phyloP scores from a whole-genome alignment of 2,797 vertebrate genomes.

The Brotogeris chrysoptera region DNA sequence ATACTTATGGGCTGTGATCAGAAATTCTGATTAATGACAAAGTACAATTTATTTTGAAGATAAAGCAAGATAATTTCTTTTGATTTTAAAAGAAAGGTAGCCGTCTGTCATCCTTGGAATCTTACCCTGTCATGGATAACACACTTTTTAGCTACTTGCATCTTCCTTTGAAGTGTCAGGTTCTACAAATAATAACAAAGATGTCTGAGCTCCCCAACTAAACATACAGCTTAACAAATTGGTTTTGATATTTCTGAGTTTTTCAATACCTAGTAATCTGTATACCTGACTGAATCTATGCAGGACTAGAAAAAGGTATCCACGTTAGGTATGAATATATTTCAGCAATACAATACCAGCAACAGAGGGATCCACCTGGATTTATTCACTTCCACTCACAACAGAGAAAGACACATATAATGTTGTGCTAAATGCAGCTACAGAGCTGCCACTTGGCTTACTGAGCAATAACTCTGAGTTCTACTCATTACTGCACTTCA shows the following conservation, averaged over 20 bases:
- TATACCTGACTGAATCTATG: background rate
- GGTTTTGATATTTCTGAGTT: background rate
- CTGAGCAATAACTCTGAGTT: background rate
- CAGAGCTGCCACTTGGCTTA: background rate
- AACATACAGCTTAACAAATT: background rate
- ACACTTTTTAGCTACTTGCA: background rate
- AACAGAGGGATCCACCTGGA: background rate
- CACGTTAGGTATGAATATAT: background rate
- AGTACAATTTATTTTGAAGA: background rate
- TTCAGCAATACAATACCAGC: background rate
- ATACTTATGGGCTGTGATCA: background rate
- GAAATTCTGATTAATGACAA: background rate
- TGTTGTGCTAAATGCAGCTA: background rate
- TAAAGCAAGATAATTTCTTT: background rate
- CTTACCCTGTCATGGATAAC: background rate
- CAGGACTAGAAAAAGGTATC: background rate
- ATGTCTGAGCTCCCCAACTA: background rate
- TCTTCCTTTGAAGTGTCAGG: background rate
- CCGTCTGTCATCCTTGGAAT: background rate
- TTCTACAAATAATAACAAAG: background rate
- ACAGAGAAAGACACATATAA: background rate
- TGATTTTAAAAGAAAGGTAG: background rate
- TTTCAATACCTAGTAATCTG: background rate
- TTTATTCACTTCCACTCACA: background rate
- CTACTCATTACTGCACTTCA: background rate